phyloP scores from a whole-genome alignment of 2,888 invertebrate genomes.

The Mallateleia sp. region DNA sequence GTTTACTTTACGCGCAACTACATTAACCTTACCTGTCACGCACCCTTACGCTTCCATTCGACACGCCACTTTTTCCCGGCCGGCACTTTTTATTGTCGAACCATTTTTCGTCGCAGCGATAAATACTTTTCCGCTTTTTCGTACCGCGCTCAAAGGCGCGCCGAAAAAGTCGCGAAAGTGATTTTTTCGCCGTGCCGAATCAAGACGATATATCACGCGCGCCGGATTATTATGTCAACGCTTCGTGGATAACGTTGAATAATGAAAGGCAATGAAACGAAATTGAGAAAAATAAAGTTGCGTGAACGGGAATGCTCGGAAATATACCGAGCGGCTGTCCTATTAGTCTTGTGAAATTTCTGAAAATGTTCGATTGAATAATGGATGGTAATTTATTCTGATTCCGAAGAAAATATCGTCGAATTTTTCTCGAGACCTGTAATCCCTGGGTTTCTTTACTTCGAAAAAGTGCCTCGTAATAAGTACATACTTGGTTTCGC shows the following conservation, averaged over 20 bases:
- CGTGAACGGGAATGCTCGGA: slow-evolving; percentile 15
- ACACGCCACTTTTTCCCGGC: slow-evolving; percentile 58
- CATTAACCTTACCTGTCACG: slow-evolving; percentile 79
- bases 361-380: slow-evolving; percentile 48
- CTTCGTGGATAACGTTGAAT: slow-evolving; percentile 10
- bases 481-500: slow-evolving; percentile 48
- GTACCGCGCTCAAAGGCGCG: background rate
- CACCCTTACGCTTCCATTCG: slow-evolving; percentile 78
- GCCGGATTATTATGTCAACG: slow-evolving; percentile 44
- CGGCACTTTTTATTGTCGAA: slow-evolving; percentile 29
- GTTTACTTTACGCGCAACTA: slow-evolving; percentile 85
- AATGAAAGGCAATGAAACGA: background rate
- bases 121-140: slow-evolving; percentile 48
- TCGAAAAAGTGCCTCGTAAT: slow-evolving; percentile 53
- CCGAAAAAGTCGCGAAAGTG: background rate
- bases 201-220: slow-evolving; percentile 35
- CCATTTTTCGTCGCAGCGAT: slow-evolving; percentile 17
- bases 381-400: slow-evolving; percentile 52
- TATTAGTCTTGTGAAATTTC: slow-evolving; percentile 22
- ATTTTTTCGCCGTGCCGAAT: slow-evolving; percentile 45
- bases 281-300: slow-evolving; percentile 1
- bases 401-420: slow-evolving; percentile 43
- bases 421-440: slow-evolving; percentile 55
- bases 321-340: background rate
- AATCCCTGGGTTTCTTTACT: slow-evolving; percentile 38